A percentile compares a stretch with the other conserved stretches of the same genome.
These are phyloP conservation scores for Sinodicranocentrus sp. DNA, from an alignment of 2,888 invertebrate genomes.

Conservation along the genomic window DNA sequence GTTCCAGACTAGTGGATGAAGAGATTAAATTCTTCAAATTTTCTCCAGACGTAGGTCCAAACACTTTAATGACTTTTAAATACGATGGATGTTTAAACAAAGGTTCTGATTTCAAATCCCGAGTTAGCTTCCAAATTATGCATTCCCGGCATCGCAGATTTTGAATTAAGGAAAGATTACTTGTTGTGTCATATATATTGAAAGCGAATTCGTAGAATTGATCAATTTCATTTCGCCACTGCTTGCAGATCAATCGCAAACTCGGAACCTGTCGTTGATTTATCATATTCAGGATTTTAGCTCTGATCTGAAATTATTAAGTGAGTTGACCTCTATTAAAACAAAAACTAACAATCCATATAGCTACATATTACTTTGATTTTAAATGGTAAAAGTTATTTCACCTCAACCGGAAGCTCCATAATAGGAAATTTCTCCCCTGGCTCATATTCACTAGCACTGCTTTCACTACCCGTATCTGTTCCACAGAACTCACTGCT, in stretches of 20 bases:
- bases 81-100: constrained; percentile 71
- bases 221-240: constrained; percentile 70
- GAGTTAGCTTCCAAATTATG: constrained; percentile 73
- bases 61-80: constrained; percentile 70
- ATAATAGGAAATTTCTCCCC: constrained; percentile 60
- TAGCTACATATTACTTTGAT: not conserved
- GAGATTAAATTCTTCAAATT: constrained; percentile 71
- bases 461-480: not conserved
- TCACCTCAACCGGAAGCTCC: constrained; percentile 69
- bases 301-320: constrained; percentile 60
- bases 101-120: constrained; percentile 50
- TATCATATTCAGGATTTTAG: constrained; percentile 70
- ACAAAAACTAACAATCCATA: not conserved
- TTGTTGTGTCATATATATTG: constrained; percentile 71
- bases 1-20: constrained; percentile 67
- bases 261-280: constrained; percentile 64
- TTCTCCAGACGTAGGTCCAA: constrained; percentile 69
- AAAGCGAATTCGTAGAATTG: constrained; percentile 71
- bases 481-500: constrained; percentile 35
- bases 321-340: constrained; percentile 5
- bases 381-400: not conserved
- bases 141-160: constrained; percentile 68
- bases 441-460: constrained; percentile 25
- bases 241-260: constrained; percentile 64
- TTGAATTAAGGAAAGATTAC: constrained; percentile 60